A percentile compares a stretch with the other conserved stretches of the same genome.
phyloP scores from a whole-genome alignment of 2,888 invertebrate species.

The Drosophila tanythrix region DNA sequence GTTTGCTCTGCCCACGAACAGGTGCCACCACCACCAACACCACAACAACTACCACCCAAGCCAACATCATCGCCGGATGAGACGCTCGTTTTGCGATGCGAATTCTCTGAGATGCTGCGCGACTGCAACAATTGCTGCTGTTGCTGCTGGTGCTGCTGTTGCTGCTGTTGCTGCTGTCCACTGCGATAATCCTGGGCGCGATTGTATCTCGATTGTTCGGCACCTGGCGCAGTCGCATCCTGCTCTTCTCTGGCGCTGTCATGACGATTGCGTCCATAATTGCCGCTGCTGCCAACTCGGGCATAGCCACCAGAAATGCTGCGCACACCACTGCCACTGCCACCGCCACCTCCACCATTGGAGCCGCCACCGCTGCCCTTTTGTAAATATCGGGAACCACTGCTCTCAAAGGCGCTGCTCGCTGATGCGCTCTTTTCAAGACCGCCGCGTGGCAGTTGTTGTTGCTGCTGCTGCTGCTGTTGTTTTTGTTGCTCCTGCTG shows the following conservation, averaged over 20 bases:
- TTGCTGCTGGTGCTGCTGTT: slow-evolving; percentile 32
- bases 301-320: slow-evolving; percentile 59
- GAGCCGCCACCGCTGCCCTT: slow-evolving; percentile 58
- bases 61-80: slow-evolving; percentile 82
- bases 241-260: slow-evolving; percentile 65
- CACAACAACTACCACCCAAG: slow-evolving; percentile 23
- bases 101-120: slow-evolving; percentile 85
- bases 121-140: slow-evolving; percentile 77
- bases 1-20: slow-evolving; percentile 86
- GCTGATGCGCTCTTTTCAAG: slow-evolving; percentile 79
- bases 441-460: slow-evolving; percentile 80
- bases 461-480: slow-evolving; percentile 80
- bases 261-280: slow-evolving; percentile 64
- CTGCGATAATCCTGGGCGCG: slow-evolving; percentile 58
- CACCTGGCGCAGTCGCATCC: slow-evolving; percentile 26
- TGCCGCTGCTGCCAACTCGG: slow-evolving; percentile 41
- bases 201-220: slow-evolving; percentile 57
- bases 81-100: slow-evolving; percentile 85
- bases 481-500: slow-evolving; percentile 70
- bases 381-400: slow-evolving; percentile 70
- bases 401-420: slow-evolving; percentile 71
- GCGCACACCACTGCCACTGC: slow-evolving; percentile 53
- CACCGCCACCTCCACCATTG: slow-evolving; percentile 31
- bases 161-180: slow-evolving; percentile 42
- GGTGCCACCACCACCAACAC: slow-evolving; percentile 42